Percentiles rank a stretch among this genome's conserved stretches.
Evolutionary conservation across 2,888 invertebrate species (phyloP).

Genomic region (Syrista parreyssii): DNA sequence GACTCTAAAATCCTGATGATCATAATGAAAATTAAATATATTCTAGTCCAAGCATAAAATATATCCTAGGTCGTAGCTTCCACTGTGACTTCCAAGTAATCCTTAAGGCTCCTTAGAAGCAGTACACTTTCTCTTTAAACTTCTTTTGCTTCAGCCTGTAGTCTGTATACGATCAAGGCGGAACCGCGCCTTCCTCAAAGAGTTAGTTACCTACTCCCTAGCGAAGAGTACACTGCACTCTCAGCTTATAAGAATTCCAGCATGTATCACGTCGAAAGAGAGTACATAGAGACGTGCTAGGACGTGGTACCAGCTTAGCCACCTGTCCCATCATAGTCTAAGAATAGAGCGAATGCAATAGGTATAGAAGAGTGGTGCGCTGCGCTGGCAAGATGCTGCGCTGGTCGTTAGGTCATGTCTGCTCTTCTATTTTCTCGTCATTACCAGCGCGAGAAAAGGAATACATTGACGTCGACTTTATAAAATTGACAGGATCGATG

Average conservation of each 20-base stretch:
- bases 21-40: not conserved
- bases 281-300: slow-evolving; percentile 20
- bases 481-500: not conserved
- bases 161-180: not conserved
- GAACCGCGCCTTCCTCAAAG: slow-evolving; percentile 11
- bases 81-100: not conserved
- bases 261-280: slow-evolving; percentile 27
- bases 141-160: not conserved
- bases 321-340: slow-evolving; percentile 13
- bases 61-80: not conserved
- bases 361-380: slow-evolving; percentile 22
- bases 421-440: slow-evolving; percentile 28
- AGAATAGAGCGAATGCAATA: slow-evolving; percentile 22
- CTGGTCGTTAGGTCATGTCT: slow-evolving; percentile 40
- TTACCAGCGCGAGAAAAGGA: slow-evolving; percentile 27
- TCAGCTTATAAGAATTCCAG: slow-evolving; percentile 16
- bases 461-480: slow-evolving; percentile 16
- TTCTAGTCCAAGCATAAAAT: not conserved
- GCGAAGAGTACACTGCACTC: slow-evolving; percentile 9
- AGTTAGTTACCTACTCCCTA: slow-evolving; percentile 7
- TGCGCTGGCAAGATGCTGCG: slow-evolving; percentile 34
- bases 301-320: slow-evolving; percentile 21
- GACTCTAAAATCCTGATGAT: not conserved
- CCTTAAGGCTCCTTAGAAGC: not conserved
- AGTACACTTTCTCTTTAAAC: not conserved